Percentiles rank a stretch among this genome's conserved stretches.
phyloP scores from a whole-genome alignment of 37 sponge, comb jelly and placozoan species.

The Aplysina aerophoba region DNA sequence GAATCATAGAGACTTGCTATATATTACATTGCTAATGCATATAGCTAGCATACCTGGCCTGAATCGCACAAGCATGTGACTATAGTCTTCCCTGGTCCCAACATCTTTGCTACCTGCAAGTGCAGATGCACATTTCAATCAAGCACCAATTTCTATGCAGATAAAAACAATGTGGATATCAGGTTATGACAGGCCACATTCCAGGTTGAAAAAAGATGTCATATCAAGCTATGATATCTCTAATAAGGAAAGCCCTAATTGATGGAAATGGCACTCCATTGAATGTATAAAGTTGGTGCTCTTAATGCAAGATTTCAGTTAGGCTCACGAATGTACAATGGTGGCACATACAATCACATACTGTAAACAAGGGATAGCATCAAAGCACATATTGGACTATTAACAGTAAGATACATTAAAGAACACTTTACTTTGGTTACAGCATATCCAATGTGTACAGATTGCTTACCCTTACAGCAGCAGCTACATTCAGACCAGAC shows the following conservation, averaged over 20 bases:
- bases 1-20: background rate
- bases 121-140: background rate
- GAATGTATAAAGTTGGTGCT: too few species aligned
- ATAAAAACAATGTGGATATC: background rate
- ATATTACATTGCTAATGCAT: background rate
- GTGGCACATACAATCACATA: too few species aligned
- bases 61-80: slow-evolving; percentile 88
- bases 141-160: background rate
- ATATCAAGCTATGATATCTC: too few species aligned
- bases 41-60: slow-evolving; percentile 64
- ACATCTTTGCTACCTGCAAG: slow-evolving; percentile 55
- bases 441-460: background rate
- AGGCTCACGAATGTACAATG: too few species aligned
- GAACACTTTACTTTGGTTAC: background rate
- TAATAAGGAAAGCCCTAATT: too few species aligned
- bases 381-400: background rate
- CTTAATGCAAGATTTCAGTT: too few species aligned
- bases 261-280: too few species aligned
- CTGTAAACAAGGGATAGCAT: background rate
- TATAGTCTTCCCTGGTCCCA: slow-evolving; percentile 86
- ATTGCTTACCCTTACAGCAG: slow-evolving; percentile 74
- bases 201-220: too few species aligned
- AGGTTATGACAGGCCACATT: background rate
- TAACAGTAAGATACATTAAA: background rate
- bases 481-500: slow-evolving; percentile 87